These are phyloP conservation scores for Heliconius melpomene DNA, from an alignment of 1,140 invertebrate species.

Conservation along the genomic window DNA sequence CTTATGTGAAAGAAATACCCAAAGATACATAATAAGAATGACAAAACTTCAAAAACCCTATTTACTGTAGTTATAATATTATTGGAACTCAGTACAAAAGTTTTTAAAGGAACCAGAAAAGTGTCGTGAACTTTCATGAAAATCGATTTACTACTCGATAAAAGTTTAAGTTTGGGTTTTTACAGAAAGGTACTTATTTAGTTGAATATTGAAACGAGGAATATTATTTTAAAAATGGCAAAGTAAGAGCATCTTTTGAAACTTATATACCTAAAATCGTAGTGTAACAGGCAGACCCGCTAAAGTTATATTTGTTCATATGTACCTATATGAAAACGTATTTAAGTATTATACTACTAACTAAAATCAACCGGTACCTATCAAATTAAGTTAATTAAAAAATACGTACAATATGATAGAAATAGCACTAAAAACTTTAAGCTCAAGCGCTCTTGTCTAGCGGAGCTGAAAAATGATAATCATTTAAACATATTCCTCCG, in stretches of 20 bases:
- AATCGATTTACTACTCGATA: conserved; percentile 8
- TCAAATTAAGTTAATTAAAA: too few relatives aligned
- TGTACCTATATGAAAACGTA: too few relatives aligned
- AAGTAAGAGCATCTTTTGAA: not conserved
- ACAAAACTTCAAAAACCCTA: not conserved
- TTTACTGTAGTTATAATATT: not conserved
- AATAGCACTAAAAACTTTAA: too few relatives aligned
- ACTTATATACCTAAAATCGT: not conserved
- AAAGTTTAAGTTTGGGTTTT: not conserved
- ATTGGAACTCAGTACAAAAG: not conserved
- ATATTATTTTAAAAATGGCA: not conserved
- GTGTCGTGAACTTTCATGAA: conserved; percentile 7
- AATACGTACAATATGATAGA: too few relatives aligned
- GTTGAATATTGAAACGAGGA: not conserved
- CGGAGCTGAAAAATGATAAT: too few relatives aligned
- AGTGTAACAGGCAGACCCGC: too few relatives aligned
- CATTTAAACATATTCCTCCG: too few relatives aligned
- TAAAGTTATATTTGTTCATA: too few relatives aligned
- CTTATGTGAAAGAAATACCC: not conserved
- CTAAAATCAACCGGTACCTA: too few relatives aligned
- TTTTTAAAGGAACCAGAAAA: not conserved
- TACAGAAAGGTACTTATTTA: not conserved
- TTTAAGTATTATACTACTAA: too few relatives aligned
- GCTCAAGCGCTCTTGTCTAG: too few relatives aligned
- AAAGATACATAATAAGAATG: not conserved